Conservation (phyloP, 2,113 vertebrate genomes). For the Cyrtonyx montezumae region DNA sequence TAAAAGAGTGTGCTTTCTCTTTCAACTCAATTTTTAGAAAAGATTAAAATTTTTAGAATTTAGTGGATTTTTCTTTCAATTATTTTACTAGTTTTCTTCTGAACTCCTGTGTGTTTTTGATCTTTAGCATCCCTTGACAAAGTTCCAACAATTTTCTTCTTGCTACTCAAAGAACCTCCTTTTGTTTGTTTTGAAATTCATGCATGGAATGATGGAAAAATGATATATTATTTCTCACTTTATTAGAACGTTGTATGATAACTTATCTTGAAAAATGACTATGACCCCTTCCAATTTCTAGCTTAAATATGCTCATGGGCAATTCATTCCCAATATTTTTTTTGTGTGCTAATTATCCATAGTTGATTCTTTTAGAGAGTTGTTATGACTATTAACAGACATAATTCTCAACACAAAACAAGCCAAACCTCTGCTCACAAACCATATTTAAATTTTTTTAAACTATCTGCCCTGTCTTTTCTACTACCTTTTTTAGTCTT, state of each 20-base stretch:
- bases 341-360: not conserved
- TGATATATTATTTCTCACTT: not conserved
- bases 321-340: not conserved
- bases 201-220: not conserved
- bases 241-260: not conserved
- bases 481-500: not conserved
- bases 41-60: not conserved
- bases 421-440: not conserved
- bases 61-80: not conserved
- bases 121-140: not conserved
- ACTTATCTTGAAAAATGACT: not conserved
- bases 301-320: not conserved
- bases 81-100: not conserved
- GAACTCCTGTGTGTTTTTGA: not conserved
- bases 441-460: not conserved
- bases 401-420: not conserved
- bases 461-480: not conserved
- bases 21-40: not conserved
- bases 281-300: not conserved
- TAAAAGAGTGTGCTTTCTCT: not conserved
- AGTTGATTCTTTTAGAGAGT: not conserved
- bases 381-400: rapidly evolving
- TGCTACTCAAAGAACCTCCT: not conserved
- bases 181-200: not conserved
- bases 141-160: not conserved